A percentile compares a stretch with the other conserved stretches of the same genome.
Evolutionary conservation across 2,797 vertebrate species (phyloP).

Genomic region (Rhadinocentrus ornatus): DNA sequence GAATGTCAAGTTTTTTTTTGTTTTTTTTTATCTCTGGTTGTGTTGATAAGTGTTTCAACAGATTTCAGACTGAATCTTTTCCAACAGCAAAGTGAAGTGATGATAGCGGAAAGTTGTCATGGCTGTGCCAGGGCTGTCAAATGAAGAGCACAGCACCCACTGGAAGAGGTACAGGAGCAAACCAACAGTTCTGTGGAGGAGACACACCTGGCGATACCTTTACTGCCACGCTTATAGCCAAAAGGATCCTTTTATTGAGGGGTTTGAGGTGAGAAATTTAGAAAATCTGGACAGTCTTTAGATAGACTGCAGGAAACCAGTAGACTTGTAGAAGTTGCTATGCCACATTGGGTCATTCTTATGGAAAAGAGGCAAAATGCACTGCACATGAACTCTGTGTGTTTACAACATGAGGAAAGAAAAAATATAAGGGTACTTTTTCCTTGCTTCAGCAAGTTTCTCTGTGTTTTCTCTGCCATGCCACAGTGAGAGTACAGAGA

Average conservation of each 20-base stretch:
- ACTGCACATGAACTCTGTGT: slow-evolving; percentile 55
- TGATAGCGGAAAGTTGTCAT: slow-evolving; percentile 13
- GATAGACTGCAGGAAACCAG: slow-evolving; percentile 24
- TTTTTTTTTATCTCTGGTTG: background rate
- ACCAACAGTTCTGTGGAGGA: slow-evolving; percentile 6
- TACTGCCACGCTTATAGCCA: slow-evolving; percentile 23
- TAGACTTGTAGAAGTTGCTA: slow-evolving; percentile 35
- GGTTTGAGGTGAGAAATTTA: slow-evolving; percentile 36
- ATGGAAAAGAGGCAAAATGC: slow-evolving; percentile 51
- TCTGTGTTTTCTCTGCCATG: slow-evolving; percentile 38
- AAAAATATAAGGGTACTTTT: slow-evolving; percentile 46
- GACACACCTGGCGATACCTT: slow-evolving; percentile 28
- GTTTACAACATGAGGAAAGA: slow-evolving; percentile 39
- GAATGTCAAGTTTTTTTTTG: slow-evolving; percentile 7
- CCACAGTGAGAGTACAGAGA: background rate
- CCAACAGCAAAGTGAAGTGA: slow-evolving; percentile 20
- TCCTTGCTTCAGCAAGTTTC: slow-evolving; percentile 29
- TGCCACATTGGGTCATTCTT: slow-evolving; percentile 42
- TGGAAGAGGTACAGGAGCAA: slow-evolving; percentile 6
- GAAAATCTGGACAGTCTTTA: slow-evolving; percentile 20
- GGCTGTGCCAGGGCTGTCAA: slow-evolving; percentile 9
- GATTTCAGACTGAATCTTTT: slow-evolving; percentile 9
- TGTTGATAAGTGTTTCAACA: slow-evolving; percentile 23
- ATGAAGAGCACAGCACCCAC: slow-evolving; percentile 10
- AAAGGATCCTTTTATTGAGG: slow-evolving; percentile 33